Evolutionary conservation across 2,888 invertebrate species (phyloP).

Genomic region (Teleogryllus oceanicus): DNA sequence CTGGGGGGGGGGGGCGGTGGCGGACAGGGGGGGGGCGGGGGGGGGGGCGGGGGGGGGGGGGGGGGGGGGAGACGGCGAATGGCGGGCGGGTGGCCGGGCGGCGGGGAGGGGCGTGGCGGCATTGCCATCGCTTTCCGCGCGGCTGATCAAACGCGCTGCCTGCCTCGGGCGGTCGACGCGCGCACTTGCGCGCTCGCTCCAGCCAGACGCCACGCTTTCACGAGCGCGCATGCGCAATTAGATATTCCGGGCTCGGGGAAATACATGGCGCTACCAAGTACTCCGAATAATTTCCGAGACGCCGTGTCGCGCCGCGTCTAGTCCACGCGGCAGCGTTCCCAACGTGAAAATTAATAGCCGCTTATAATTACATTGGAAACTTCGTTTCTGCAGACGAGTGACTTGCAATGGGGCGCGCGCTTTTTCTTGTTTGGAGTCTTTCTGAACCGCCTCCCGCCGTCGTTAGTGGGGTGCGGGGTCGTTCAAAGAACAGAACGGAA

Average conservation of each 20-base stretch:
- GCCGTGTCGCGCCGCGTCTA: no score
- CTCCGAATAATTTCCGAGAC: no score
- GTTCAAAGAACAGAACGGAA: neutral
- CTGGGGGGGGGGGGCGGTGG: no score
- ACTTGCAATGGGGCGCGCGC: neutral
- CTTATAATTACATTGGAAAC: neutral
- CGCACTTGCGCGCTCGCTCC: no score
- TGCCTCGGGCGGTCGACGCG: no score
- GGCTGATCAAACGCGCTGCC: neutral
- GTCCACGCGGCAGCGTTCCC: neutral
- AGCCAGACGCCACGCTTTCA: no score
- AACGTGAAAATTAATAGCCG: neutral
- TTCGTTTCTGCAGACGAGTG: neutral
- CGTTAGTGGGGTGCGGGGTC: neutral
- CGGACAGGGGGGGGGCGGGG: no score
- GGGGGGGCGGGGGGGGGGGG: no score
- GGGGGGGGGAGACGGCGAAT: fast-evolving
- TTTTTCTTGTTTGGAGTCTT: no score
- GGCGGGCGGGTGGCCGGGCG: no score
- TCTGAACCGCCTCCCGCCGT: no score
- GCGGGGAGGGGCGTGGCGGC: neutral
- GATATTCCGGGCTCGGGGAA: neutral
- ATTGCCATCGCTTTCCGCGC: neutral
- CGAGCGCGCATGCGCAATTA: neutral
- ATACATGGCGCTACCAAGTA: no score